Conservation (phyloP, 2,888 invertebrate species). For the Odontocolon sp. region DNA sequence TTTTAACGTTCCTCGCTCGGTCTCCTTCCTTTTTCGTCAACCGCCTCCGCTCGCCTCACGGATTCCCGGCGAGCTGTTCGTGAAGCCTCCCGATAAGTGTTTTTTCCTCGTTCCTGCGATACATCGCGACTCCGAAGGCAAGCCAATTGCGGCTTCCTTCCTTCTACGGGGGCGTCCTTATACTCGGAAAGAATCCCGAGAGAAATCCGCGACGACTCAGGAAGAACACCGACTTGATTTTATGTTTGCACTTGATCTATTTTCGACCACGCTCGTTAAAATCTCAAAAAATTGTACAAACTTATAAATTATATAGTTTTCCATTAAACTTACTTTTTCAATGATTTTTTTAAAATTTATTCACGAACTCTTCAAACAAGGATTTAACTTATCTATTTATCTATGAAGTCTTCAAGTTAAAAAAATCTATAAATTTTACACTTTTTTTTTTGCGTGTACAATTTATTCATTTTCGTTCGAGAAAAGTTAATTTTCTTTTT, state of each 20-base stretch:
- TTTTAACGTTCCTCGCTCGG: slow-evolving; percentile 40
- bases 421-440: no score
- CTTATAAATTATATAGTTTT: no score
- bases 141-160: slow-evolving; percentile 37
- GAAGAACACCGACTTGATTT: slow-evolving; percentile 2
- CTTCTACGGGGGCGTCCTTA: slow-evolving; percentile 47
- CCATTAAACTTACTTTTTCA: no score
- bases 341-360: no score
- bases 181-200: neutral
- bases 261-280: no score
- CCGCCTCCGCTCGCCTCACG: slow-evolving; percentile 47
- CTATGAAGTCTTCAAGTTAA: no score
- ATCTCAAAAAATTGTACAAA: no score
- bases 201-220: slow-evolving; percentile 28
- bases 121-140: slow-evolving; percentile 27
- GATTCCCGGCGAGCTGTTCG: slow-evolving; percentile 36
- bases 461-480: no score
- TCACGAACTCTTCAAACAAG: no score
- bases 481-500: neutral
- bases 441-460: no score
- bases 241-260: neutral
- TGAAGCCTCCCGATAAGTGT: slow-evolving; percentile 54
- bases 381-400: no score
- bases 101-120: slow-evolving; percentile 49
- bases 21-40: slow-evolving; percentile 59